These are phyloP conservation scores for Musca vetustissima DNA, from an alignment of 1,140 invertebrate genomes.

Conservation along the genomic window DNA sequence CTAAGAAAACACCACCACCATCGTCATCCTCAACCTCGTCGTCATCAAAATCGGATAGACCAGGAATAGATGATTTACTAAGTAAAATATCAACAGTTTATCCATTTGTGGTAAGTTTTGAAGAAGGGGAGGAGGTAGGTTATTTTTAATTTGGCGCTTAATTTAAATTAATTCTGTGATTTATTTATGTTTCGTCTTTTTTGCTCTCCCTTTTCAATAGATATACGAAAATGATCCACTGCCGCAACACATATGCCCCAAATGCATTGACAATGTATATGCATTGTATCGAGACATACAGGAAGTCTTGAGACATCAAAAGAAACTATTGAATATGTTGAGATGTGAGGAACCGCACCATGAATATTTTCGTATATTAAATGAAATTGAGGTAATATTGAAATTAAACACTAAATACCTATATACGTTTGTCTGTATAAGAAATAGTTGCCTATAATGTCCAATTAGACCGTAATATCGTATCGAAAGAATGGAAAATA, in stretches of 20 bases:
- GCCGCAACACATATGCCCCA: slow-evolving; percentile 30
- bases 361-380: slow-evolving; percentile 24
- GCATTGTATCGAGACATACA: slow-evolving; percentile 18
- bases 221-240: slow-evolving; percentile 31
- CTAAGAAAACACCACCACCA: slow-evolving; percentile 24
- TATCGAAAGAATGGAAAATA: no score
- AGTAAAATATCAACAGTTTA: slow-evolving; percentile 28
- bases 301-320: slow-evolving; percentile 11
- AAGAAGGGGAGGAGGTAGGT: background rate
- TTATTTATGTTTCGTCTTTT: background rate
- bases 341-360: slow-evolving; percentile 20
- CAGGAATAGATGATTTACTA: slow-evolving; percentile 6
- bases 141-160: background rate
- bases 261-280: slow-evolving; percentile 18
- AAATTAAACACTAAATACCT: no score
- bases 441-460: no score
- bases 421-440: no score
- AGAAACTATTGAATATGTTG: slow-evolving; percentile 24
- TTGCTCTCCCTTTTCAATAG: slow-evolving; percentile 10
- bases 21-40: background rate
- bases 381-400: slow-evolving; percentile 25
- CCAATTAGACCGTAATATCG: no score
- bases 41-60: no score
- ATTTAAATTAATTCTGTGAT: background rate
- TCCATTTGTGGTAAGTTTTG: slow-evolving; percentile 28